Evolutionary conservation across 2,113 vertebrate species (phyloP).

Genomic region (Malurus alboscapulatus): DNA sequence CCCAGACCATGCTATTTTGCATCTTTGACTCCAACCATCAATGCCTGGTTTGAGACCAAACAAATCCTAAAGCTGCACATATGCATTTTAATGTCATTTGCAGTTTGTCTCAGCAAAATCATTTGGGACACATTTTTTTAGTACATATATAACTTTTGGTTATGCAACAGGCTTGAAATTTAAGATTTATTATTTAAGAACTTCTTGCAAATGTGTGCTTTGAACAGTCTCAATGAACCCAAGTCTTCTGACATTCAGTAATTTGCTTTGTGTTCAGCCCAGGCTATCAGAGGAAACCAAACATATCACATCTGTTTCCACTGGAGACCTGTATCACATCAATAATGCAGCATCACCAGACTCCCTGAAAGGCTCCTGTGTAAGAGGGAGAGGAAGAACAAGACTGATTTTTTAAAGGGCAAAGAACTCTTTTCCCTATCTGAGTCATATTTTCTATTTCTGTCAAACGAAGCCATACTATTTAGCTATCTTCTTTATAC

Average conservation of each 20-base stretch:
- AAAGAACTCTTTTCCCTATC: conserved; percentile 4
- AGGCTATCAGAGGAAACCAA: conserved; percentile 55
- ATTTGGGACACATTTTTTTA: background rate
- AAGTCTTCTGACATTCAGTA: background rate
- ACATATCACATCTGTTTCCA: conserved; percentile 64
- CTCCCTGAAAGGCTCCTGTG: conserved; percentile 1
- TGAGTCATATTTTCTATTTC: conserved; percentile 49
- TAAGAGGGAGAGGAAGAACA: background rate
- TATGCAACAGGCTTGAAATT: conserved; percentile 32
- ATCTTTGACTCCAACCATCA: background rate
- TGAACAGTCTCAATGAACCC: background rate
- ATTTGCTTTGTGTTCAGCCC: conserved; percentile 60
- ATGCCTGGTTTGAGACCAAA: background rate
- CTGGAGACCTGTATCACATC: conserved; percentile 52
- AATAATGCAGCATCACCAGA: conserved; percentile 56
- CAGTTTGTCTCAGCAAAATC: background rate
- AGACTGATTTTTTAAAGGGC: conserved; percentile 43
- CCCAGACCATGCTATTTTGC: background rate
- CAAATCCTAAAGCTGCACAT: background rate
- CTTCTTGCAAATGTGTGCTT: conserved; percentile 34
- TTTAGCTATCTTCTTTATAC: conserved; percentile 25
- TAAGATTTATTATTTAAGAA: conserved; percentile 43
- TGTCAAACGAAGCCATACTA: background rate
- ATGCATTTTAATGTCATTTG: conserved; percentile 43
- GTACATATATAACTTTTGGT: conserved; percentile 3